Evolutionary conservation across 1,140 invertebrate species (phyloP).

Genomic region (Lordiphosa collinella): DNA sequence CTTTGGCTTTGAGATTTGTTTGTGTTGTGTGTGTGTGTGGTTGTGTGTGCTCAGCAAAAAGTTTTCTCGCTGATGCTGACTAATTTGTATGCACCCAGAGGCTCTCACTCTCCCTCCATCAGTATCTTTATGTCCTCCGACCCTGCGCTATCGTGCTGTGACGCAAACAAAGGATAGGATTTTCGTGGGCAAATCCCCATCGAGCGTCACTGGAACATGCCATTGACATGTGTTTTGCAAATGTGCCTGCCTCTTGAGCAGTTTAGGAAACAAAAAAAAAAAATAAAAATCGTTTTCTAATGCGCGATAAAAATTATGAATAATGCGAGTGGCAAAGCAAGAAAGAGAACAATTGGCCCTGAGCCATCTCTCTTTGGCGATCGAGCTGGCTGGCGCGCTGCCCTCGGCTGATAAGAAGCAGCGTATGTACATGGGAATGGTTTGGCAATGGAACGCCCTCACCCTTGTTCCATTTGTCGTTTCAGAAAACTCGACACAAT

Average conservation of each 20-base stretch:
- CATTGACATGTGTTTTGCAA: constrained; percentile 75
- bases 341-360: neutral
- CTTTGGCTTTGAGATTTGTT: constrained; percentile 39
- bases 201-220: constrained; percentile 45
- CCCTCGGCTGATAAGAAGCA: constrained; percentile 42
- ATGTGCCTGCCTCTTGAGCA: constrained; percentile 42
- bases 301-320: constrained; percentile 34
- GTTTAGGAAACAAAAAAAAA: constrained; percentile 1
- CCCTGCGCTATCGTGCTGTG: constrained; percentile 25
- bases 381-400: constrained; percentile 29
- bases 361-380: constrained; percentile 21
- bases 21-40: constrained; percentile 14
- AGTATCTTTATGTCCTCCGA: constrained; percentile 2
- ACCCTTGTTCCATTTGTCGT: constrained; percentile 16
- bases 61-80: constrained; percentile 31
- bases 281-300: constrained; percentile 34
- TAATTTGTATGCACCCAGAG: constrained; percentile 45
- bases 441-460: constrained; percentile 27
- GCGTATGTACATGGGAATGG: constrained; percentile 6
- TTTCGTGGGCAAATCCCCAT: constrained; percentile 33
- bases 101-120: constrained; percentile 3
- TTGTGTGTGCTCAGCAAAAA: constrained; percentile 37
- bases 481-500: constrained; percentile 38
- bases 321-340: no score
- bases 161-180: constrained; percentile 55